These are phyloP conservation scores for Potamarius usumacintae DNA, from an alignment of 2,113 vertebrate genomes.

Conservation along the genomic window DNA sequence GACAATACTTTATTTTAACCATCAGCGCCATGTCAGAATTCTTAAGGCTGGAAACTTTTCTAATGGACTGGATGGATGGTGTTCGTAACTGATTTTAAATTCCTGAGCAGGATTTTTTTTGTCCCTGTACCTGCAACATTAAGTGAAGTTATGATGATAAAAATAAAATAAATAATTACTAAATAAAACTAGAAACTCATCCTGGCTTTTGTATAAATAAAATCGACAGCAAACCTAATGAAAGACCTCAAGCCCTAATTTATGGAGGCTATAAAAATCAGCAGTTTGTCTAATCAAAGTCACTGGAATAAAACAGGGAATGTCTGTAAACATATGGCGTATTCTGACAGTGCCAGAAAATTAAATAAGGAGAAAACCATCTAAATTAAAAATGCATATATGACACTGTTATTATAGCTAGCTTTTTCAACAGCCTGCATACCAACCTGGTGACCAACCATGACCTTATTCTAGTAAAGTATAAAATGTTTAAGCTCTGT, in stretches of 20 bases:
- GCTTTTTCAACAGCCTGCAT: not conserved
- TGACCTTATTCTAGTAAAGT: not conserved
- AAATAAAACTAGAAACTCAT: not conserved
- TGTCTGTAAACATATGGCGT: not conserved
- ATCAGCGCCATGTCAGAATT: not conserved
- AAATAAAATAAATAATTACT: not conserved
- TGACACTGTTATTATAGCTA: not conserved
- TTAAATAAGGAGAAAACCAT: not conserved
- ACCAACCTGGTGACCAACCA: not conserved
- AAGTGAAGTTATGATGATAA: not conserved
- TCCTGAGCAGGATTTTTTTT: not conserved
- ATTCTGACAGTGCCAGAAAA: conserved; percentile 16
- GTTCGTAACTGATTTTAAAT: not conserved
- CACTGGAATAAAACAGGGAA: conserved; percentile 20
- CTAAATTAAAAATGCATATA: not conserved
- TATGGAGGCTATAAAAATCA: no score
- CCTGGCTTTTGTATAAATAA: not conserved
- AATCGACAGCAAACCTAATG: not conserved
- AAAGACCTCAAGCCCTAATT: not conserved
- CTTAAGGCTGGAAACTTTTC: not conserved
- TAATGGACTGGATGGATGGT: not conserved
- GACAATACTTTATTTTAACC: not conserved
- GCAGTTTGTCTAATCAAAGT: not conserved
- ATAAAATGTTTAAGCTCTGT: not conserved
- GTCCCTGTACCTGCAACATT: not conserved